A percentile compares a stretch with the other conserved stretches of the same genome.
Conservation (phyloP, 2,113 vertebrate genomes). For the Otis tarda region DNA sequence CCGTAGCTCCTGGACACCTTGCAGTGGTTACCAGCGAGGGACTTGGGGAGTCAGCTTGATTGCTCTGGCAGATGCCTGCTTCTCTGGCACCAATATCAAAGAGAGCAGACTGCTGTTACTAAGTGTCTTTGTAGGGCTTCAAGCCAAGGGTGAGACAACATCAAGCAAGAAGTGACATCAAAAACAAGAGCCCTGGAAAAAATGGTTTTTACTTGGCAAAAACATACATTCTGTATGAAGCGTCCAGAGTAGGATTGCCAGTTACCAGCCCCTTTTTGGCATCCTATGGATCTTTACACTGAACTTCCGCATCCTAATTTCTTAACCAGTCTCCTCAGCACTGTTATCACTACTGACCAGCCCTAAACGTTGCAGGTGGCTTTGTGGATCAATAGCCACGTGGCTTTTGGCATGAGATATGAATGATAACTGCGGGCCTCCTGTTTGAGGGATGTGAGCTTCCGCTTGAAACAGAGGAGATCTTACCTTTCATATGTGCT, state of each 20-base stretch:
- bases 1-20: background rate
- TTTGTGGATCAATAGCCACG: background rate
- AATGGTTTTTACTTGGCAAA: background rate
- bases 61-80: background rate
- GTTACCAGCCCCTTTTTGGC: background rate
- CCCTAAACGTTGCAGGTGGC: background rate
- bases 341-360: background rate
- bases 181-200: background rate
- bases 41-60: background rate
- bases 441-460: background rate
- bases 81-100: conserved; percentile 28
- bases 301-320: background rate
- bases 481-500: background rate
- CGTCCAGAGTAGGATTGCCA: background rate
- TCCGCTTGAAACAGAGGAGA: background rate
- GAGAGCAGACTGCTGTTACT: conserved; percentile 18
- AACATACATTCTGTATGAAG: background rate
- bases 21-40: background rate
- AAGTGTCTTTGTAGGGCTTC: background rate
- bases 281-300: background rate
- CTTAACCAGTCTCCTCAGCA: background rate
- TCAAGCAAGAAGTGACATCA: background rate
- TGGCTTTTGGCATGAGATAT: background rate
- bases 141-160: background rate
- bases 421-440: background rate